phyloP scores from a whole-genome alignment of 30 jellyfish, hydroid and myxozoan species.

The Aurelia coerulea region DNA sequence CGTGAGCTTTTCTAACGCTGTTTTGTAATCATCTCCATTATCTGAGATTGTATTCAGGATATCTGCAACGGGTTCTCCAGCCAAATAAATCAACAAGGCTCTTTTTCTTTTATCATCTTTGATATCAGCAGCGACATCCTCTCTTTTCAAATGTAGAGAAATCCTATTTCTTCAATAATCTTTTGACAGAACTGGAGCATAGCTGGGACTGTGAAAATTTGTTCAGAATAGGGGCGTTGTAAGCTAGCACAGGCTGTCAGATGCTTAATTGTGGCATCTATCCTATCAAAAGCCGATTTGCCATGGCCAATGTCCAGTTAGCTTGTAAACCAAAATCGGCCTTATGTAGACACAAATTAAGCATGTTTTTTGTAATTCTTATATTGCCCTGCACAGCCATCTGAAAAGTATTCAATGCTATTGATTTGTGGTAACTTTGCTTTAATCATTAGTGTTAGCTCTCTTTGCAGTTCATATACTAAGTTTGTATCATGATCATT shows the following conservation, averaged over 20 bases:
- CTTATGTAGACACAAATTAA: slow-evolving; percentile 40
- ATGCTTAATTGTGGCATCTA: slow-evolving; percentile 63
- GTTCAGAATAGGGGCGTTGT: neutral
- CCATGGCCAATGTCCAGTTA: slow-evolving; percentile 73
- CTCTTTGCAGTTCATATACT: neutral
- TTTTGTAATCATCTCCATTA: too few species aligned
- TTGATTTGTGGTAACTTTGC: too few species aligned
- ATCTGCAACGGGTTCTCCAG: too few species aligned
- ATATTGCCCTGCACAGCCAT: neutral
- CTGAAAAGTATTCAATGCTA: too few species aligned
- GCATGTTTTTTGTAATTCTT: slow-evolving; percentile 17
- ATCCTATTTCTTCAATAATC: neutral
- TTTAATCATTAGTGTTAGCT: neutral
- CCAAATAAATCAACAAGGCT: too few species aligned
- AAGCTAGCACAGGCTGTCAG: slow-evolving; percentile 8
- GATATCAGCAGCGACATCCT: neutral
- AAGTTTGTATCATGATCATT: neutral
- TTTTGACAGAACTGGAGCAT: slow-evolving; percentile 23
- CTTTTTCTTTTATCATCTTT: too few species aligned
- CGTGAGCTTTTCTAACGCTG: too few species aligned
- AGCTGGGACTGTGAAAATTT: slow-evolving; percentile 2
- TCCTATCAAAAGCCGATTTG: slow-evolving; percentile 66
- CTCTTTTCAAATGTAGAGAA: neutral
- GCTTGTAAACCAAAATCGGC: slow-evolving; percentile 40
- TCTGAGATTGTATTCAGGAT: too few species aligned